Conservation (phyloP, 2,888 invertebrate genomes). For the Punctoribates punctum region DNA sequence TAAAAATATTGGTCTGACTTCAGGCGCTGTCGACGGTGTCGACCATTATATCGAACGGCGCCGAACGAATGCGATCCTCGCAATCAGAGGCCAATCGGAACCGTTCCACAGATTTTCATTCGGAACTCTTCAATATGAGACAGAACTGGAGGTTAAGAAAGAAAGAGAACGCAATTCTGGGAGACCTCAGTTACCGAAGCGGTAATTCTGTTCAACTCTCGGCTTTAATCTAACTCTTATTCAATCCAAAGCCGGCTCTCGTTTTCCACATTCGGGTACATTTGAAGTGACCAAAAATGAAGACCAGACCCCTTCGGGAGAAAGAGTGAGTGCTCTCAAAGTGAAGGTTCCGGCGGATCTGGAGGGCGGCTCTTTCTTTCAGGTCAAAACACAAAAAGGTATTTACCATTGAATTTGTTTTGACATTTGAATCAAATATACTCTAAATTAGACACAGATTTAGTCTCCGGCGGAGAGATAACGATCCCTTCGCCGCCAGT, state of each 20-base stretch:
- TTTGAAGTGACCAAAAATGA: conserved; percentile 95
- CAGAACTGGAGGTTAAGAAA: conserved; percentile 96
- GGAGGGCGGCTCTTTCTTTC: conserved; percentile 92
- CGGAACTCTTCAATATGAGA: conserved; percentile 77
- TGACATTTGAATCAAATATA: not conserved
- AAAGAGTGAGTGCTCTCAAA: conserved; percentile 64
- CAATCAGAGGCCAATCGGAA: conserved; percentile 66
- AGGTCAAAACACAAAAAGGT: conserved; percentile 90
- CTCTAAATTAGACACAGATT: conserved; percentile 71
- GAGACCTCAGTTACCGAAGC: conserved; percentile 90
- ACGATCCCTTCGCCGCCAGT: conserved; percentile 62
- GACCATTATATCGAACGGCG: conserved; percentile 74
- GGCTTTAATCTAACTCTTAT: conserved; percentile 31
- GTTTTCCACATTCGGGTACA: conserved; percentile 86
- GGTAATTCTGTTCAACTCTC: conserved; percentile 52
- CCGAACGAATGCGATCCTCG: conserved; percentile 75
- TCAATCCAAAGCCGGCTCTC: conserved; percentile 70
- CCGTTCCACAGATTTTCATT: conserved; percentile 82
- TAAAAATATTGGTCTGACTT: conserved; percentile 39
- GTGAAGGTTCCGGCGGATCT: conserved; percentile 90
- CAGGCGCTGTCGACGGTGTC: conserved; percentile 78
- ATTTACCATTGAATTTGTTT: conserved; percentile 43
- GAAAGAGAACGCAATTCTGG: conserved; percentile 88
- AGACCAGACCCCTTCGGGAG: conserved; percentile 58
- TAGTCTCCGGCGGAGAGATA: conserved; percentile 76